Evolutionary conservation across 2,113 vertebrate species (phyloP).

Genomic region (Elachura formosa): DNA sequence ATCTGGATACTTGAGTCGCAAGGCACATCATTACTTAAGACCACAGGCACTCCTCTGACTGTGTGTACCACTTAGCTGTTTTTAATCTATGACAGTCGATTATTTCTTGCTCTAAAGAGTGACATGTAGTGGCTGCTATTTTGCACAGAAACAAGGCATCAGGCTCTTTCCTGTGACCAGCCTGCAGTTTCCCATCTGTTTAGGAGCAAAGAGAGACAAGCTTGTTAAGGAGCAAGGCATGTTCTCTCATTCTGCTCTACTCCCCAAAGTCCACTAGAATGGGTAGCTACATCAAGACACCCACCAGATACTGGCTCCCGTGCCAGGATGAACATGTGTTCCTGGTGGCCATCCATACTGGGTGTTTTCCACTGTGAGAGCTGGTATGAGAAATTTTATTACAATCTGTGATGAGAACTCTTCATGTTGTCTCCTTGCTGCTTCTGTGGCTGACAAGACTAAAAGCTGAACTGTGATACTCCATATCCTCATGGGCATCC

Average conservation of each 20-base stretch:
- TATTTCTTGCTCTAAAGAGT: neutral
- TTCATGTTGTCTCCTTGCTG: neutral
- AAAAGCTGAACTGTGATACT: neutral
- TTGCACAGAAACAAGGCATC: neutral
- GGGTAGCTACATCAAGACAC: neutral
- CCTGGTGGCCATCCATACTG: neutral
- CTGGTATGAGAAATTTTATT: neutral
- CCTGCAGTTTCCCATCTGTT: neutral
- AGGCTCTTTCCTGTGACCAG: neutral
- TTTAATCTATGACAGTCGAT: neutral
- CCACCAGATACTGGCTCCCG: neutral
- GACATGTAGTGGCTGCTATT: neutral
- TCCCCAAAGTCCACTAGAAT: neutral
- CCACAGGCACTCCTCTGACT: neutral
- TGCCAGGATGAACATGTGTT: neutral
- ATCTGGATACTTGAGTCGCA: fast-evolving
- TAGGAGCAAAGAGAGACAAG: neutral
- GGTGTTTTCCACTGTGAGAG: neutral
- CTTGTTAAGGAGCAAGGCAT: neutral
- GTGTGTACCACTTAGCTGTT: neutral
- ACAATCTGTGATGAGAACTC: neutral
- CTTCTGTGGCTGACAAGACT: neutral
- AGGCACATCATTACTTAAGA: neutral
- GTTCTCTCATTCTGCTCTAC: neutral
- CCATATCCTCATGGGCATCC: neutral